Conservation (phyloP, 2,797 vertebrate species). For the Myioborus melanocephalus region DNA sequence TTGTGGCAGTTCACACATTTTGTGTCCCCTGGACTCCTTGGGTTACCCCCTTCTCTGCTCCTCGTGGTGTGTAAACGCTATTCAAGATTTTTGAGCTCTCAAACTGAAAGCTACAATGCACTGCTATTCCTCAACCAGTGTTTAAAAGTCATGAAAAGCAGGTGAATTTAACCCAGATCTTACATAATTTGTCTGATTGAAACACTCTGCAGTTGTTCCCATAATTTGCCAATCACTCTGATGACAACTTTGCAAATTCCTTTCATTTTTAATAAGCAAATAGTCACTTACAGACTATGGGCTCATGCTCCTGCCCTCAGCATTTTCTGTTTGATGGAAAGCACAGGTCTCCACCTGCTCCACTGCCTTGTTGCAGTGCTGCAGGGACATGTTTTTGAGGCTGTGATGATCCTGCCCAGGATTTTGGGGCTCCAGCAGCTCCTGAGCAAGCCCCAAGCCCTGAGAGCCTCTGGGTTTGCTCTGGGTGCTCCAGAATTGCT, state of each 20-base stretch:
- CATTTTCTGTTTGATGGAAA: background rate
- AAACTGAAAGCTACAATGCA: background rate
- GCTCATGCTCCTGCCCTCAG: background rate
- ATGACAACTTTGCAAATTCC: background rate
- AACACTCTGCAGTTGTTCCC: background rate
- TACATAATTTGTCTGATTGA: background rate
- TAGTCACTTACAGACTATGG: background rate
- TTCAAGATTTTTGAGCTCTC: background rate
- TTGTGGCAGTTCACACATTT: background rate
- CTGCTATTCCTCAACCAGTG: background rate
- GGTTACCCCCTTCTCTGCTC: background rate
- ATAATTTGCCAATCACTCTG: background rate
- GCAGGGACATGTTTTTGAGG: fast-evolving
- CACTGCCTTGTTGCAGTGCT: background rate
- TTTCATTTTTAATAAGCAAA: background rate
- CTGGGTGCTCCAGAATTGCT: background rate
- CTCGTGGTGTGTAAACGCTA: background rate
- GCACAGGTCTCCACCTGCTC: background rate
- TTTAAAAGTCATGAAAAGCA: background rate
- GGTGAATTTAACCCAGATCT: background rate
- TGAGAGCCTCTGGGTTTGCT: background rate
- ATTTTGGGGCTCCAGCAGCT: background rate
- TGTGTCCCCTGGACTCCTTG: background rate
- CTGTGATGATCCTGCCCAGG: background rate
- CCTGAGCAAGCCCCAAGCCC: background rate